Conservation (phyloP, 1,140 invertebrate species). For the Aphaenogaster rudis region DNA sequence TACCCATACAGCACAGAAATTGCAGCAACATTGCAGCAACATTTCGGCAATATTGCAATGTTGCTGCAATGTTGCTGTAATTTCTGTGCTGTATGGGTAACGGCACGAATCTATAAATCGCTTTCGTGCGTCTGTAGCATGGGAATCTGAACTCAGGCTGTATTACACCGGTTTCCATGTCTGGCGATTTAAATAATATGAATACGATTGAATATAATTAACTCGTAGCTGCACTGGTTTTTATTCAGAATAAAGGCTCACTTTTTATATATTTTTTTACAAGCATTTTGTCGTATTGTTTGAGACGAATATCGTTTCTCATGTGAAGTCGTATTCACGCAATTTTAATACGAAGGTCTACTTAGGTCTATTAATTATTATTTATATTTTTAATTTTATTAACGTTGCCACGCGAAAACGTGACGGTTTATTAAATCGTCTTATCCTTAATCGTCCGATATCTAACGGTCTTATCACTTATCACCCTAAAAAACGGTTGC, state of each 20-base stretch:
- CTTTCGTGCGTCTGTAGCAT: background rate
- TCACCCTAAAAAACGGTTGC: slow-evolving; percentile 41
- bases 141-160: slow-evolving; percentile 18
- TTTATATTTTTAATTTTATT: slow-evolving; percentile 1
- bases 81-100: too few relatives aligned
- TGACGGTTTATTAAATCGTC: background rate
- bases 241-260: slow-evolving; percentile 26
- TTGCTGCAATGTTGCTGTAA: too few relatives aligned
- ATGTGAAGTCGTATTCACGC: background rate
- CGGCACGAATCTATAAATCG: background rate
- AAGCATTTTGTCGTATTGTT: background rate
- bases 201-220: slow-evolving; percentile 43
- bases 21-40: too few relatives aligned
- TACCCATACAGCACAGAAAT: too few relatives aligned
- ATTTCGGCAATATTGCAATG: too few relatives aligned
- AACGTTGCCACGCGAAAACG: background rate
- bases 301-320: background rate
- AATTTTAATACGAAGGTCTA: background rate
- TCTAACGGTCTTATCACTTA: slow-evolving; percentile 49
- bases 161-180: slow-evolving; percentile 45
- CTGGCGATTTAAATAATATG: slow-evolving; percentile 43
- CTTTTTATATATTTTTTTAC: background rate
- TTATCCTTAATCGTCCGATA: background rate
- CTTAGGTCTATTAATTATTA: slow-evolving; percentile 9
- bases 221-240: slow-evolving; percentile 30